A percentile compares a stretch with the other conserved stretches of the same genome.
Evolutionary conservation across 2,113 vertebrate genomes (phyloP).

Genomic region (Embiotoca jacksoni): DNA sequence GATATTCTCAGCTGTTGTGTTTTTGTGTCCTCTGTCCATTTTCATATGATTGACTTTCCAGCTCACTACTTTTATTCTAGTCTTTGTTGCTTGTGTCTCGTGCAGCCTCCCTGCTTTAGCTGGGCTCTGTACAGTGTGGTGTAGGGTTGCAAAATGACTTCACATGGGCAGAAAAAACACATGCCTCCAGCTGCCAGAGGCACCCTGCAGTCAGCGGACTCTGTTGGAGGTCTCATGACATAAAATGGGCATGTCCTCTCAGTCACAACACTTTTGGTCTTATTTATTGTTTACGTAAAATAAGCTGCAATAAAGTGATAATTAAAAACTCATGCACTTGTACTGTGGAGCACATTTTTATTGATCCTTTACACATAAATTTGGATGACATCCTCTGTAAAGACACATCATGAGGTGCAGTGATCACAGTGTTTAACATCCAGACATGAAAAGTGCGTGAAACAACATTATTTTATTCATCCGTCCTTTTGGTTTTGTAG

Average conservation of each 20-base stretch:
- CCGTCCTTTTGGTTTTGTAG: constrained; percentile 17
- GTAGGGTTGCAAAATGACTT: constrained; percentile 73
- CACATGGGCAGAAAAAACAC: constrained; percentile 66
- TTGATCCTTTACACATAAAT: constrained; percentile 22
- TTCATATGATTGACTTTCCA: constrained; percentile 80
- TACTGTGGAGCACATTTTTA: constrained; percentile 61
- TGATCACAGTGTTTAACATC: constrained; percentile 9
- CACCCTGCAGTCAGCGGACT: constrained; percentile 62
- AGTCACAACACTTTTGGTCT: constrained; percentile 83
- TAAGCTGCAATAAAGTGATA: constrained; percentile 80
- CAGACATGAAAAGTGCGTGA: neutral
- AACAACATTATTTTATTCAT: neutral
- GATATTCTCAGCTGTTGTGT: constrained; percentile 81
- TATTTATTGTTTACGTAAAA: constrained; percentile 81
- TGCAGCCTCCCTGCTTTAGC: constrained; percentile 68
- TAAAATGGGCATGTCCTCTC: constrained; percentile 73
- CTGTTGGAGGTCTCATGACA: constrained; percentile 70
- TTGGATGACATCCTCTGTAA: neutral
- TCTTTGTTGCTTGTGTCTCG: constrained; percentile 72
- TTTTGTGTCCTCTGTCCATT: constrained; percentile 80
- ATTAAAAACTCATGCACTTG: constrained; percentile 62
- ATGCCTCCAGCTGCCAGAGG: constrained; percentile 64
- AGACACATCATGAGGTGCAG: neutral
- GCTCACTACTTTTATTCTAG: constrained; percentile 71
- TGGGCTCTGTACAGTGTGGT: constrained; percentile 71